These are phyloP conservation scores for Tragopan temminckii DNA, from an alignment of 2,797 vertebrate species.

Conservation along the genomic window DNA sequence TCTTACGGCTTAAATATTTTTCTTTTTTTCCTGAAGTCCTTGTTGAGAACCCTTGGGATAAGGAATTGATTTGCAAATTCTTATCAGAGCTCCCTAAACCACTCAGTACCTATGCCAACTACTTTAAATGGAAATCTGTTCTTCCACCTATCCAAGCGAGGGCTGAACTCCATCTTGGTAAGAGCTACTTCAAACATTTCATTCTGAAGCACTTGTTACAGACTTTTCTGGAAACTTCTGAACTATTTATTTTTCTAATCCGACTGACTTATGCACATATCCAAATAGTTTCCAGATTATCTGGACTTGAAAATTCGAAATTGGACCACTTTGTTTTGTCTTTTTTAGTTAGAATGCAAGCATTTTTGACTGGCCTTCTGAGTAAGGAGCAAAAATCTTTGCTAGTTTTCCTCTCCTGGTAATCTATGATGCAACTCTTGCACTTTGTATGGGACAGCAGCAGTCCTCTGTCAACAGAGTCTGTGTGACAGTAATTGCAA, in stretches of 20 bases:
- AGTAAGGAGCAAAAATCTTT: neutral
- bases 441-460: neutral
- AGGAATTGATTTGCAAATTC: slow-evolving; percentile 81
- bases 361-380: neutral
- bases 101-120: slow-evolving; percentile 80
- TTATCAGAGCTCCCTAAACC: slow-evolving; percentile 83
- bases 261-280: neutral
- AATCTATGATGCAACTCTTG: neutral
- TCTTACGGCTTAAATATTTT: neutral
- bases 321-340: neutral
- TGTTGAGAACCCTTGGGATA: slow-evolving; percentile 90
- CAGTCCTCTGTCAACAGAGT: neutral
- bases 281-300: neutral
- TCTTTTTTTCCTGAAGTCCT: slow-evolving; percentile 58
- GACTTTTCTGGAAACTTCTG: neutral
- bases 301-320: neutral
- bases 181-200: neutral
- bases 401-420: neutral
- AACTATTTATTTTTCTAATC: neutral
- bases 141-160: slow-evolving; percentile 86
- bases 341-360: neutral
- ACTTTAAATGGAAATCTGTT: slow-evolving; percentile 81
- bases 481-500: neutral
- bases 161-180: slow-evolving; percentile 87
- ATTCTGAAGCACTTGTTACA: neutral